Conservation (phyloP, 23 tunicate genomes). For the Halocynthia roretzi region DNA sequence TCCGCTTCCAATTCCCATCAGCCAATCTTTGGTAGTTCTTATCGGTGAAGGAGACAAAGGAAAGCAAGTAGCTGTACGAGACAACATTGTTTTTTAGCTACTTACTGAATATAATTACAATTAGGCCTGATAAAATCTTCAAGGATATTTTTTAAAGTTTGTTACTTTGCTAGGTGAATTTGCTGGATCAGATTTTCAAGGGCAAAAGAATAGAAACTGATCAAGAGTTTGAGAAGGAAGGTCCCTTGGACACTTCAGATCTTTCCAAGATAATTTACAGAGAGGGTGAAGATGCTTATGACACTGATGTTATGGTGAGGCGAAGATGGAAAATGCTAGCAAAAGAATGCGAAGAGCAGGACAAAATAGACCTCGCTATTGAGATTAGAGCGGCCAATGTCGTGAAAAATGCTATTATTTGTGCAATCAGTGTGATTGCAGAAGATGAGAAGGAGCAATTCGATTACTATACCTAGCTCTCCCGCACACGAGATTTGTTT, state of each 20-base stretch:
- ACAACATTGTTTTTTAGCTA: neutral
- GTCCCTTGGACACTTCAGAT: constrained; percentile 7
- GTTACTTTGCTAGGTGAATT: neutral
- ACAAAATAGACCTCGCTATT: constrained; percentile 20
- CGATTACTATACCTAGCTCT: constrained; percentile 76
- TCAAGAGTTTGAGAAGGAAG: neutral
- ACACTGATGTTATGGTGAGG: constrained; percentile 11
- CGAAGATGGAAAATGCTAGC: constrained; percentile 36
- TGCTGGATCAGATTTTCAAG: constrained; percentile 39
- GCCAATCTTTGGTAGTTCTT: constrained; percentile 5
- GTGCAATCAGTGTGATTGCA: constrained; percentile 42
- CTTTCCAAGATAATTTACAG: constrained; percentile 36
- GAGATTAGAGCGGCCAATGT: constrained; percentile 56
- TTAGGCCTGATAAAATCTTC: neutral
- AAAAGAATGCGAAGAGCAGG: constrained; percentile 34
- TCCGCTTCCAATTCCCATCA: constrained; percentile 14
- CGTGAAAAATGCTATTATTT: constrained; percentile 36
- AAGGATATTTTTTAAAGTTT: neutral
- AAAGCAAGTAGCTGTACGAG: constrained; percentile 12
- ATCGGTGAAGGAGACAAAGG: constrained; percentile 5
- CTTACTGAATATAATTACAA: neutral
- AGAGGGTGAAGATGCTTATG: constrained; percentile 45
- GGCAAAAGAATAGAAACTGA: constrained; percentile 4
- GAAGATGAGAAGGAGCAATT: constrained; percentile 80
- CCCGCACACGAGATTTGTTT: neutral